Evolutionary conservation across 2,888 invertebrate genomes (phyloP), one percentile per base, ranked within the genome.

Genomic region (Orgyia antiqua): DNA sequence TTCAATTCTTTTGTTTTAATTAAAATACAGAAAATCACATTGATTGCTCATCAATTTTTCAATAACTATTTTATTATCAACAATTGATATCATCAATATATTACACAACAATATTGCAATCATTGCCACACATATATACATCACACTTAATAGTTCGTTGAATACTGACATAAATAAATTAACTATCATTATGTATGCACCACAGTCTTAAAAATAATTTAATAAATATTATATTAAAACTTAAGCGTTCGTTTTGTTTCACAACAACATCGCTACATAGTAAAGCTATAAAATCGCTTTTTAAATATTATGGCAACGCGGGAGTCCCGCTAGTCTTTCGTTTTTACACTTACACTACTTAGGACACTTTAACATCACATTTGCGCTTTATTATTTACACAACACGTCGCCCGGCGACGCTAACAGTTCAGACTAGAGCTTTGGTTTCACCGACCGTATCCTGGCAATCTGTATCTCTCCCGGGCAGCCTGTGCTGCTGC

Each of bases 291-390:
- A 58, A 41, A 10, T 58, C 56, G 62, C 65, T 64, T 66, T 60
- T 67, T 69, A 75, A 74, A 77, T 76, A 84, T 75, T 83, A 86
- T 86, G 86, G 86, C 86, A 86, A 69, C 62, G 76, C 78, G 78
- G 77, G 51, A 13, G 46, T 46, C 58, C 83, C 82, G 76, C 77
- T 68, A 78, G 80, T 82, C 78, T 77, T 63, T 73, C 58, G 46
- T 55, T 56, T 4, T 4, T 15, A 4, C 6, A 50, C 72, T 83
- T 74, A 82, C 65, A 72, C 82, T 83, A 86, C 74, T 83, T 84
- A 86, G 82, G 83, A 86, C 83, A 84, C 82, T 73, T 79, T 58
- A 78, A 79, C 76, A 84, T 86, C 86, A 86, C 86, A 86, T 83
- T 80, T 83, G 83, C 82, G 83, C 86, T 86, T 84, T 80, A 58